Percentiles rank a stretch among this genome's conserved stretches.
phyloP scores from a whole-genome alignment of 2,888 invertebrate species.

The Meloe dianella region DNA sequence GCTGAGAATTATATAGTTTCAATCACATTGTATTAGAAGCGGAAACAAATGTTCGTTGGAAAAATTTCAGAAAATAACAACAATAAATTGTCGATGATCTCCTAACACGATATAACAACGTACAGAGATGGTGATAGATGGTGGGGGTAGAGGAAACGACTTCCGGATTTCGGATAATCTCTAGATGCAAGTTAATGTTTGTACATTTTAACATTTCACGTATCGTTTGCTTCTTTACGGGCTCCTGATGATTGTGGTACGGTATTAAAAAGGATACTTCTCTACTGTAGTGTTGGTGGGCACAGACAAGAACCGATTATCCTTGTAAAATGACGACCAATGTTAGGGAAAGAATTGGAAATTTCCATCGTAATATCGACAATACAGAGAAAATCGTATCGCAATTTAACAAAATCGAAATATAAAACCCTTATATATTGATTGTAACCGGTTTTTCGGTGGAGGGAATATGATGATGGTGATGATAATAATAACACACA shows the following conservation, averaged over 20 bases:
- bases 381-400: background rate
- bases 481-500: too few species aligned
- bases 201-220: conserved; percentile 5
- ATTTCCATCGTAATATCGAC: background rate
- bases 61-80: background rate
- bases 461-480: too few species aligned
- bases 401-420: conserved; percentile 1
- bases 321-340: background rate
- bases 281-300: background rate
- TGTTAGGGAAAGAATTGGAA: background rate
- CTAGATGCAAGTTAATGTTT: background rate
- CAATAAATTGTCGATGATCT: background rate
- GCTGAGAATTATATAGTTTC: conserved; percentile 6
- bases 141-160: background rate
- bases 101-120: background rate
- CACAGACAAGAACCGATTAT: background rate
- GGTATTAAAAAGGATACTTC: background rate
- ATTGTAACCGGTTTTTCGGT: too few species aligned
- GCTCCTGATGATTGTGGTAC: background rate
- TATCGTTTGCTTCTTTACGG: background rate
- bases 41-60: background rate
- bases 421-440: background rate
- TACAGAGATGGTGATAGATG: too few species aligned
- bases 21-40: conserved; percentile 6
- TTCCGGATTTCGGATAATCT: background rate